phyloP scores from a whole-genome alignment of 2,113 vertebrate genomes.

The Numida meleagris region DNA sequence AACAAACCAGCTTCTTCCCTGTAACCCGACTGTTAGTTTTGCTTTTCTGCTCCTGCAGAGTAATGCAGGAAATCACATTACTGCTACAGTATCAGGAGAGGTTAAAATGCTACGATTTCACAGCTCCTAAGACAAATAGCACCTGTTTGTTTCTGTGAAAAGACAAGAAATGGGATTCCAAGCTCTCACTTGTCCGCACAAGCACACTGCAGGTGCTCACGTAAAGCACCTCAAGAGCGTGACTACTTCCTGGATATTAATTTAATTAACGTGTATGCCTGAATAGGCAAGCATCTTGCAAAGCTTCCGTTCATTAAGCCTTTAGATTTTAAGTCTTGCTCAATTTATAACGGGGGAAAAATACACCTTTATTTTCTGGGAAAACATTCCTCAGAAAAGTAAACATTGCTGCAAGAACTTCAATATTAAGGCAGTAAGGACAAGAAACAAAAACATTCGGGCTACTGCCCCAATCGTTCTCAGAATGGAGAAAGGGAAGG shows the following conservation, averaged over 20 bases:
- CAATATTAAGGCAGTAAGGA: neutral
- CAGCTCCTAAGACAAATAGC: neutral
- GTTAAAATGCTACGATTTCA: rapidly evolving
- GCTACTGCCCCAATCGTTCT: neutral
- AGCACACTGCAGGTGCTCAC: neutral
- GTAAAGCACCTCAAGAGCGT: neutral
- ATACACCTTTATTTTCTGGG: neutral
- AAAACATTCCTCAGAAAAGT: neutral
- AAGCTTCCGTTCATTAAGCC: neutral
- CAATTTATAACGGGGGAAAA: neutral
- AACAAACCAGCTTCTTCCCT: neutral
- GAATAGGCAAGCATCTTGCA: neutral
- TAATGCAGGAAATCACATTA: rapidly evolving
- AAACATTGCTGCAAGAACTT: neutral
- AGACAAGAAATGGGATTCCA: neutral
- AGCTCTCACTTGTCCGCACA: neutral
- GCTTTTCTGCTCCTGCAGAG: neutral
- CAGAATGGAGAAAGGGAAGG: neutral
- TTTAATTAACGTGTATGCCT: neutral
- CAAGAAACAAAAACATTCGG: neutral
- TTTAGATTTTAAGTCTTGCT: neutral
- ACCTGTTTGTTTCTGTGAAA: neutral
- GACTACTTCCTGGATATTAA: neutral
- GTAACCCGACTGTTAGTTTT: rapidly evolving
- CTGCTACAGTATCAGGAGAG: rapidly evolving